These are phyloP conservation scores for Scomber colias DNA, from an alignment of 2,113 vertebrate species.

Conservation along the genomic window DNA sequence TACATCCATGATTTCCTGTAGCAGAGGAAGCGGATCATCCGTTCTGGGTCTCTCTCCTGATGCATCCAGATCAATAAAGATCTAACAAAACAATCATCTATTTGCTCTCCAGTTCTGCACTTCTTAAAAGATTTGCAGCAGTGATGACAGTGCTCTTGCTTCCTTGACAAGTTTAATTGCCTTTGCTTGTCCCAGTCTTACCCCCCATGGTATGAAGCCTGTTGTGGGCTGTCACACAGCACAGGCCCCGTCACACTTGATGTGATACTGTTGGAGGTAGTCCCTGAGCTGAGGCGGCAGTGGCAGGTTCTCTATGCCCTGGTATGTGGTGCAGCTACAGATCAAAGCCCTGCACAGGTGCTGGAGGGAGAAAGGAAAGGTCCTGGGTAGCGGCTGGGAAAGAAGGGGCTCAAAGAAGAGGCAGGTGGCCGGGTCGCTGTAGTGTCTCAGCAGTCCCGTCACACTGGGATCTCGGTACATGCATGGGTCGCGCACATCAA, in stretches of 20 bases:
- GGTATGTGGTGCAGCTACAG: slow-evolving; percentile 93
- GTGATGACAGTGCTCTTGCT: not conserved
- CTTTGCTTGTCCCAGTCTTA: not conserved
- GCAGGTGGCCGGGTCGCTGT: slow-evolving; percentile 95
- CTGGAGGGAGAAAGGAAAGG: slow-evolving; percentile 94
- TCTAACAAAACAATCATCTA: not conserved
- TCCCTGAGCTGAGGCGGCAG: slow-evolving; percentile 92
- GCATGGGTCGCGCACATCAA: slow-evolving; percentile 95
- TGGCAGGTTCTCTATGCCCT: slow-evolving; percentile 90
- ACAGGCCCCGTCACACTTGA: slow-evolving; percentile 85
- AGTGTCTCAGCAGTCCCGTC: slow-evolving; percentile 94
- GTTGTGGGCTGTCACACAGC: slow-evolving; percentile 56
- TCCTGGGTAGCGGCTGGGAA: slow-evolving; percentile 92
- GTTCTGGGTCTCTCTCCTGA: not conserved
- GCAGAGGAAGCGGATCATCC: not conserved
- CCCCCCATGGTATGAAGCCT: not conserved
- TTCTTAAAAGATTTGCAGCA: not conserved
- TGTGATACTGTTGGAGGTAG: slow-evolving; percentile 96
- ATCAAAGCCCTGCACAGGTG: slow-evolving; percentile 94
- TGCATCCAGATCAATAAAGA: not conserved
- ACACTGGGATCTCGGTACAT: slow-evolving; percentile 96
- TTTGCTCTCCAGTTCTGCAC: not conserved
- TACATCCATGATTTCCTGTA: not conserved
- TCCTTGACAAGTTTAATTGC: not conserved
- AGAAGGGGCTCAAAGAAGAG: slow-evolving; percentile 98